Evolutionary conservation across 1,140 invertebrate genomes (phyloP).

Genomic region (Hormaphis cornu): DNA sequence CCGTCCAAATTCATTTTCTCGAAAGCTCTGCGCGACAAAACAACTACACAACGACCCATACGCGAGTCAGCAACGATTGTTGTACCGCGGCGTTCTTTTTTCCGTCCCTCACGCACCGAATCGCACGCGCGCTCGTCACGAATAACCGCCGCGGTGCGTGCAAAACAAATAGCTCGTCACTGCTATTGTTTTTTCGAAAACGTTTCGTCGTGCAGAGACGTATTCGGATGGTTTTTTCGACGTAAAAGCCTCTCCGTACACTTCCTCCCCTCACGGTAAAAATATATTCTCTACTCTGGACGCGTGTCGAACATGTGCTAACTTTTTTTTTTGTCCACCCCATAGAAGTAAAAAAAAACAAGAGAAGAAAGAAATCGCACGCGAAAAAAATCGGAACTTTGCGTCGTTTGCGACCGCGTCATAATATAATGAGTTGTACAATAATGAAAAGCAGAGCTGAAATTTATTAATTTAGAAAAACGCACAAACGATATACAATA

Average conservation of each 20-base stretch:
- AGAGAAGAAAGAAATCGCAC: background rate
- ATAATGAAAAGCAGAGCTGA: background rate
- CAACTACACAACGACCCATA: background rate
- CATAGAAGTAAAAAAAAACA: background rate
- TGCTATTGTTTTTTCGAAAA: constrained; percentile 18
- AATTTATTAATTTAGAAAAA: background rate
- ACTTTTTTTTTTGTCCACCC: background rate
- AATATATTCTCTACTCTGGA: background rate
- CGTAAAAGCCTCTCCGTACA: background rate
- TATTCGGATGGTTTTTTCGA: constrained; percentile 21
- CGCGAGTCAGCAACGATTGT: background rate
- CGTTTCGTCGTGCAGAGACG: background rate
- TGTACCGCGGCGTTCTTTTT: background rate
- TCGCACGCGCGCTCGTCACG: background rate
- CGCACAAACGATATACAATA: background rate
- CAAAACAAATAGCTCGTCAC: constrained; percentile 8
- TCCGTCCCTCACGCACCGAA: background rate
- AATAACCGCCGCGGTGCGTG: background rate
- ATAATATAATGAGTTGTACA: background rate
- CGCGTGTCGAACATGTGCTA: constrained; percentile 15
- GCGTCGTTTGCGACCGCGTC: background rate
- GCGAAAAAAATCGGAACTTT: background rate
- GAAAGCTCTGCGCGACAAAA: constrained; percentile 10
- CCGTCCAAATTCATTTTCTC: constrained; percentile 12
- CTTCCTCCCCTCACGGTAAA: background rate